Conservation (phyloP, 1,140 invertebrate species). For the Trachymyrmex septentrionalis region DNA sequence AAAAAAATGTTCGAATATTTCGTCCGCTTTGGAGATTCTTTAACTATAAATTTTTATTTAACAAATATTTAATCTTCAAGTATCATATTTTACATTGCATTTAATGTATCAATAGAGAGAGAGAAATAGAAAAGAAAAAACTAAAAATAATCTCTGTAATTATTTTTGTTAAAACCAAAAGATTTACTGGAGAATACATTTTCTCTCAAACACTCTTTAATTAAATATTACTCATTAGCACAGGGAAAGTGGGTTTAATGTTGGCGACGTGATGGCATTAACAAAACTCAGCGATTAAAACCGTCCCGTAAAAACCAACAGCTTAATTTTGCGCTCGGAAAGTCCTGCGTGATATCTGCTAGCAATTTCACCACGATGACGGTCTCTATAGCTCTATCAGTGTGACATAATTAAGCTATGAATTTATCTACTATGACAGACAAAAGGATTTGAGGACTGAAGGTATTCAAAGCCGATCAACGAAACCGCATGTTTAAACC, state of each 20-base stretch:
- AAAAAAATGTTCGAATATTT: neutral
- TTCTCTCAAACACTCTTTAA: constrained; percentile 44
- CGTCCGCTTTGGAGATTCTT: neutral
- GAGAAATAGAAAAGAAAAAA: neutral
- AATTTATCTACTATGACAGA: constrained; percentile 35
- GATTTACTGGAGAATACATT: constrained; percentile 21
- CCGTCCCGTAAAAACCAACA: constrained; percentile 59
- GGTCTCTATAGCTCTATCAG: constrained; percentile 40
- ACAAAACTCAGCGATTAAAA: constrained; percentile 59
- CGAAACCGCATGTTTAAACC: neutral
- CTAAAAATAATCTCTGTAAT: neutral
- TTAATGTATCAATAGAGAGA: neutral
- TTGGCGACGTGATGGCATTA: constrained; percentile 56
- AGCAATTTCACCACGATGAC: constrained; percentile 36
- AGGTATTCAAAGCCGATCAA: constrained; percentile 21
- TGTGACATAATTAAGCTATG: constrained; percentile 36
- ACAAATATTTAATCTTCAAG: neutral
- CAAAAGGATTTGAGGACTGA: constrained; percentile 16
- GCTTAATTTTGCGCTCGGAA: constrained; percentile 55
- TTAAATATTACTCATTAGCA: constrained; percentile 60
- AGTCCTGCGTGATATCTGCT: constrained; percentile 35
- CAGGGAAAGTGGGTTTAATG: constrained; percentile 54
- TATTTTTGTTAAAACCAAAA: neutral
- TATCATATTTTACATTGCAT: neutral
- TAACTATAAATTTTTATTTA: neutral